Percentiles rank a stretch among this genome's conserved stretches.
These are phyloP conservation scores for Stenurella melanura DNA, from an alignment of 2,888 invertebrate genomes.

Conservation along the genomic window DNA sequence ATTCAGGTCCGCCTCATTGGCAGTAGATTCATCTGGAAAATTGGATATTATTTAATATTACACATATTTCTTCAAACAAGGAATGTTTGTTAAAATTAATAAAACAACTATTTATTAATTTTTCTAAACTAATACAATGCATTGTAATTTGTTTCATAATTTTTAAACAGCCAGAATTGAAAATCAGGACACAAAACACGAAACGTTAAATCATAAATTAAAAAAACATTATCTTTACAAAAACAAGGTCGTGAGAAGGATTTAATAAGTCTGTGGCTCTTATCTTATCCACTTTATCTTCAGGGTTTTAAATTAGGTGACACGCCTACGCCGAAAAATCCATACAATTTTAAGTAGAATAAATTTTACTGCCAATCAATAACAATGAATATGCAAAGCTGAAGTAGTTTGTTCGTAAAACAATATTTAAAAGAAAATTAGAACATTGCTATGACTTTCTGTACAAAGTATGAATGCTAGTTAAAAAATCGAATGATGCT, in stretches of 20 bases:
- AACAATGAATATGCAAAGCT: too few species aligned
- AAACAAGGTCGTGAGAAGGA: neutral
- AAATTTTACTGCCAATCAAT: too few species aligned
- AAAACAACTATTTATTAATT: neutral
- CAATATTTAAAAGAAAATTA: too few species aligned
- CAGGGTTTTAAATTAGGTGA: neutral
- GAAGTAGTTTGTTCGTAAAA: too few species aligned
- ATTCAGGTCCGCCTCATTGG: conserved; percentile 46
- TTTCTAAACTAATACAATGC: neutral
- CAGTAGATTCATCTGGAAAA: conserved; percentile 47
- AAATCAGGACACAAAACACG: neutral
- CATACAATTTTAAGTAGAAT: too few species aligned
- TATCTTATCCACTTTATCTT: conserved; percentile 32
- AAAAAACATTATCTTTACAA: neutral
- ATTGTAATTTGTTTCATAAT: neutral
- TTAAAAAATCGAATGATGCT: neutral
- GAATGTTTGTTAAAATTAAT: neutral
- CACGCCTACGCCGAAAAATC: too few species aligned
- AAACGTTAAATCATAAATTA: neutral
- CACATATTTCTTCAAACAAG: neutral
- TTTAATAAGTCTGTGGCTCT: neutral
- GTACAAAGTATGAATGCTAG: too few species aligned
- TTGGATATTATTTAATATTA: conserved; percentile 13
- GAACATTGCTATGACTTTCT: too few species aligned
- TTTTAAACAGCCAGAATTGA: neutral